A percentile compares a stretch with the other conserved stretches of the same genome.
These are phyloP conservation scores for Smutsia gigantea DNA, from an alignment of 2,797 vertebrate species.

Conservation along the genomic window DNA sequence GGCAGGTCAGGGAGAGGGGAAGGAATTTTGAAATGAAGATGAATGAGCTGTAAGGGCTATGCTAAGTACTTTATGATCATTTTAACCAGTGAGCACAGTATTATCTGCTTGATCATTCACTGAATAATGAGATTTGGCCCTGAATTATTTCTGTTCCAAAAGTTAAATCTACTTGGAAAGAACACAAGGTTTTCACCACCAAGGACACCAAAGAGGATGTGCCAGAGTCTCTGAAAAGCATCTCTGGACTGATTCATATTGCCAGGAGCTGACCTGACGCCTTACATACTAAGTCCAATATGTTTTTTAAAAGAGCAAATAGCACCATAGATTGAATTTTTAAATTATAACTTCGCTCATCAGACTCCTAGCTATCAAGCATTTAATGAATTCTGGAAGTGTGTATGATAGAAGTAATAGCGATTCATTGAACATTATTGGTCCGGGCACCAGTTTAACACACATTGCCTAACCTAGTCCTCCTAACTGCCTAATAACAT, in stretches of 20 bases:
- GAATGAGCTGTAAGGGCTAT: neutral
- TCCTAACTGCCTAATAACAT: neutral
- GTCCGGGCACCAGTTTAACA: neutral
- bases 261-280: neutral
- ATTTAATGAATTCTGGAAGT: constrained; percentile 52
- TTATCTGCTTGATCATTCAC: constrained; percentile 17
- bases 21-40: neutral
- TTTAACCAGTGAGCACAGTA: neutral
- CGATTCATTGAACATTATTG: neutral
- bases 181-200: neutral
- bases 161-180: constrained; percentile 19
- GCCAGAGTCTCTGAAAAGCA: neutral
- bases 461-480: neutral
- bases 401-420: neutral
- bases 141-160: neutral
- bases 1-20: neutral
- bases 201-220: constrained; percentile 2
- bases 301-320: constrained; percentile 28
- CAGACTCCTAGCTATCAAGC: constrained; percentile 18
- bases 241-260: neutral
- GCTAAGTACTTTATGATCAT: neutral
- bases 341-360: constrained; percentile 52
- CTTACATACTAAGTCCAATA: constrained; percentile 14
- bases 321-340: constrained; percentile 38
- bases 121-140: neutral